Percentiles rank a stretch among this genome's conserved stretches.
These are phyloP conservation scores for Malthinus flaveolus DNA, from an alignment of 2,888 invertebrate species.

Conservation along the genomic window DNA sequence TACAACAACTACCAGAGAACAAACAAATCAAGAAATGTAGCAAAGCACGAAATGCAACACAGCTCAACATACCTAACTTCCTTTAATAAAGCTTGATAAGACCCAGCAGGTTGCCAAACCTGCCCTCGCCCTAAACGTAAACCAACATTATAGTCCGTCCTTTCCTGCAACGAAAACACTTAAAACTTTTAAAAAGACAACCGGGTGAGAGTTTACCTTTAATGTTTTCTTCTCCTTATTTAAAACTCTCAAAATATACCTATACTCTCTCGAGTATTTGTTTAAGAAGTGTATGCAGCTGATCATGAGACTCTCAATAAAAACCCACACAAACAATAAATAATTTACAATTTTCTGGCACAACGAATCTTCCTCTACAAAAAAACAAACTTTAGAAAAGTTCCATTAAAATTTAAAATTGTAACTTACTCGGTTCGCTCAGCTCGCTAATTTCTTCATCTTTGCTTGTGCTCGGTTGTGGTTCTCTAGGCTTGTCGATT, in stretches of 20 bases:
- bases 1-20: slow-evolving; percentile 8
- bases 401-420: neutral
- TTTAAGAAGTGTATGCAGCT: slow-evolving; percentile 83
- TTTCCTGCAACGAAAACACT: slow-evolving; percentile 60
- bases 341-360: slow-evolving; percentile 59
- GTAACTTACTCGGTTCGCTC: slow-evolving; percentile 41
- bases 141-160: slow-evolving; percentile 70
- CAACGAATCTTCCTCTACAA: slow-evolving; percentile 19
- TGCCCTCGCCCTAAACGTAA: slow-evolving; percentile 66
- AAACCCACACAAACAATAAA: slow-evolving; percentile 66
- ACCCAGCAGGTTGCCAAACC: slow-evolving; percentile 63
- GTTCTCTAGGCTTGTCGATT: slow-evolving; percentile 36
- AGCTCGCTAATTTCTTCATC: slow-evolving; percentile 48
- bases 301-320: slow-evolving; percentile 78
- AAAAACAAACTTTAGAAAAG: neutral
- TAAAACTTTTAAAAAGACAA: neutral
- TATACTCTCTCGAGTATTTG: slow-evolving; percentile 88
- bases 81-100: slow-evolving; percentile 47
- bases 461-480: slow-evolving; percentile 50
- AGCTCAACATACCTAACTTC: slow-evolving; percentile 44
- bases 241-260: slow-evolving; percentile 89
- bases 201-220: slow-evolving; percentile 63
- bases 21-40: neutral
- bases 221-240: slow-evolving; percentile 85
- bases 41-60: no score